Evolutionary conservation across 37 sponge, comb jelly and placozoan genomes (phyloP).

Genomic region (Bolinopsis microptera): DNA sequence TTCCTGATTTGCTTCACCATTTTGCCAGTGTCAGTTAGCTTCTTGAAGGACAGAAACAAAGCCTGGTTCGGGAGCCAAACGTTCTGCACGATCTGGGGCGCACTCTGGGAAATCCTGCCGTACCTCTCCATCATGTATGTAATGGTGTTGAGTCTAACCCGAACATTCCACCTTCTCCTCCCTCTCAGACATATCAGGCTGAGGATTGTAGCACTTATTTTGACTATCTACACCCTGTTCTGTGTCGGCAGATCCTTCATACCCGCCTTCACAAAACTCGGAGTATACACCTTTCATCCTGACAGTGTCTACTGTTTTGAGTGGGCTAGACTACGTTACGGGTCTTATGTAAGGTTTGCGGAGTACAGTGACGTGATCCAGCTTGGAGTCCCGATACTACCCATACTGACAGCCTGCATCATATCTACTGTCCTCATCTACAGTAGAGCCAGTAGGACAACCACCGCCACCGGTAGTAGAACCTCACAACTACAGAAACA

Average conservation of each 20-base stretch:
- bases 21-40: background rate
- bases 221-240: background rate
- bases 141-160: background rate
- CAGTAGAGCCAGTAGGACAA: background rate
- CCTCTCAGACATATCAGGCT: background rate
- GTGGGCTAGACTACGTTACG: background rate
- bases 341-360: background rate
- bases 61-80: background rate
- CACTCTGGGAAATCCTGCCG: background rate
- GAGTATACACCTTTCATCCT: background rate
- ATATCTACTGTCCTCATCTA: background rate
- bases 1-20: background rate
- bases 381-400: background rate
- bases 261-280: background rate
- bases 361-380: background rate
- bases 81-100: background rate
- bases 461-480: background rate
- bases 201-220: background rate
- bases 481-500: background rate
- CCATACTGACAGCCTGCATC: background rate
- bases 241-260: background rate
- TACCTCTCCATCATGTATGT: background rate
- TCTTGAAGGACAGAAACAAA: background rate
- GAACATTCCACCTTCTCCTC: background rate
- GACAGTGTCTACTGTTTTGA: background rate